Percentiles rank a stretch among this genome's conserved stretches.
Conservation (phyloP, 2,888 invertebrate species). For the Mesorhabditis sp. region DNA sequence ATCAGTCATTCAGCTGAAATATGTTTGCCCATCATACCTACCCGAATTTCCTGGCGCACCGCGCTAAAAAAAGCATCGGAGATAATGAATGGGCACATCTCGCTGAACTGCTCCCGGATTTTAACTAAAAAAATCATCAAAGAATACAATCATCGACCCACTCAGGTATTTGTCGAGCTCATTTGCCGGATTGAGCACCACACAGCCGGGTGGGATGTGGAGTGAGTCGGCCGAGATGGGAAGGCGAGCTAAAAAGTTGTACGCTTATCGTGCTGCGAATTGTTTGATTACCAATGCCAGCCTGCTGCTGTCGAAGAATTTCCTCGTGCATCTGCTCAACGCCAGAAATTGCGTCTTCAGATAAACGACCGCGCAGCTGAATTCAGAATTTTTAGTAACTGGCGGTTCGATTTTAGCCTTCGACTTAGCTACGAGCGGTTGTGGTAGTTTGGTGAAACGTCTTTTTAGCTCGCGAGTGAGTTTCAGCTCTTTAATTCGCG, state of each 20-base stretch:
- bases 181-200: constrained; percentile 1
- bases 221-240: constrained; percentile 1
- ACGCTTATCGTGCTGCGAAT: background rate
- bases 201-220: background rate
- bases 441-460: no score
- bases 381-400: background rate
- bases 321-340: constrained; percentile 3
- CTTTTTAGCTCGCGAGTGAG: no score
- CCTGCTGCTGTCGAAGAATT: background rate
- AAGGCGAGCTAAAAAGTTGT: background rate
- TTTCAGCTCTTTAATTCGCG: no score
- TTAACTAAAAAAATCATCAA: constrained; percentile 1
- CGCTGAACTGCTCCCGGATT: background rate
- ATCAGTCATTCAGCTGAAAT: no score
- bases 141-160: background rate
- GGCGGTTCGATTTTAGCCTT: no score
- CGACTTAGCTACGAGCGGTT: no score
- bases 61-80: background rate
- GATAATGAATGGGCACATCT: background rate
- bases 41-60: no score
- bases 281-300: background rate
- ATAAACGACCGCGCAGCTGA: background rate
- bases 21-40: no score
- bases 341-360: background rate
- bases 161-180: background rate